Base-by-base conservation (phyloP, 2,888 invertebrate genomes). In the Metellina segmentata region DNA sequence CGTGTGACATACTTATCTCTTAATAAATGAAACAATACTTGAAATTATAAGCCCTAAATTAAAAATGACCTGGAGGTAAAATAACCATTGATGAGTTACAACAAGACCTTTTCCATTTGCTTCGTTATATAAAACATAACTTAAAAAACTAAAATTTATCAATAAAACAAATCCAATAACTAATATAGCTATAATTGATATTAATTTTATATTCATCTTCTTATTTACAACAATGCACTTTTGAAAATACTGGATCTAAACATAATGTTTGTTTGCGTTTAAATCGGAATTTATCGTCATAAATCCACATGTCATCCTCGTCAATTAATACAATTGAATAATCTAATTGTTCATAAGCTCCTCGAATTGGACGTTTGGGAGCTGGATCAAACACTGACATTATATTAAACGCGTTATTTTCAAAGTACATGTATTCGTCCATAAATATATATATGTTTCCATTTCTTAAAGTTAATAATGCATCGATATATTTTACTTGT, bases 381-480 rank as follows among this genome's bases (percentile, higher is more conserved):
- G 5, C 7, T 7, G 77, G 77, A 77, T 49, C 4, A 77, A 77
- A 77, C 6, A 77, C 48, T 7, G 61, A 61, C 6, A 16, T 8
- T 8, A 61, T 61, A 5, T 61, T 5, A 51, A 16, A 8, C 16
- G 6, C 16, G 16, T 16, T 51, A 16, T 51, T 0, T 7, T 8
- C 16, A n/a, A 51, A 7, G n/a, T 77, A 13, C 11, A 77, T 49
- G 4, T 49, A 51, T 13, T 51, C n/a, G 16, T 77, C 51, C 49
- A 11, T 6, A 16, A 77, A 77, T 16, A 77, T 51, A 77, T 51
- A 77, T 49, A 13, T 6, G 0, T 51, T 77, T 0, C 16, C 16
- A 49, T 77, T 77, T 16, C 16, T 11, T 51, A 77, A n/a, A 49
- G 48, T 77, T 51, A 77, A 77, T 13, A 77, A 49, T n/a, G 51